phyloP scores from a whole-genome alignment of 2,888 invertebrate genomes.

The Odiellus spinosus region DNA sequence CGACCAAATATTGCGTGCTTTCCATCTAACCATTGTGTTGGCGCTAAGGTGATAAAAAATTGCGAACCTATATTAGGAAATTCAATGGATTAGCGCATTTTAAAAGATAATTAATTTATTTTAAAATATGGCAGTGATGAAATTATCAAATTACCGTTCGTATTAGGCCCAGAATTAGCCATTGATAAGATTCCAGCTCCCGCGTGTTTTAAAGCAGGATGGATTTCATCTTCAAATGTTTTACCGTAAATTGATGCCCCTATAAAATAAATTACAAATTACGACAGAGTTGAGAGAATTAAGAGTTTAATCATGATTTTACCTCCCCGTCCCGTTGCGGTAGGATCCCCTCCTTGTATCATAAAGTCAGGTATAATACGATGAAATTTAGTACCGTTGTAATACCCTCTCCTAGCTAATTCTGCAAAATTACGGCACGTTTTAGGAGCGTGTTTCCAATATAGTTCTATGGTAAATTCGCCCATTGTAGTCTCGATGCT shows the following conservation, averaged over 20 bases:
- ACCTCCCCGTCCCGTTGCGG: slow-evolving; percentile 52
- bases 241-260: slow-evolving; percentile 89
- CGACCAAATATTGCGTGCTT: slow-evolving; percentile 94
- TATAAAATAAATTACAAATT: slow-evolving; percentile 16
- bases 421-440: slow-evolving; percentile 97
- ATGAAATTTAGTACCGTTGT: slow-evolving; percentile 90
- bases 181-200: slow-evolving; percentile 80
- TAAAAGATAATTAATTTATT: no score
- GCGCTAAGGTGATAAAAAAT: slow-evolving; percentile 91
- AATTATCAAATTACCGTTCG: slow-evolving; percentile 76
- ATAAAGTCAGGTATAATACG: slow-evolving; percentile 62
- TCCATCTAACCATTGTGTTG: slow-evolving; percentile 94
- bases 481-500: slow-evolving; percentile 83
- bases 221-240: slow-evolving; percentile 88
- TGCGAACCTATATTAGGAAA: slow-evolving; percentile 36
- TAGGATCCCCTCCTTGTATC: slow-evolving; percentile 73
- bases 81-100: no score
- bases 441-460: slow-evolving; percentile 97
- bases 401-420: slow-evolving; percentile 77
- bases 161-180: slow-evolving; percentile 95
- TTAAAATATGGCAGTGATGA: no score
- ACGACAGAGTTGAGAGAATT: background rate
- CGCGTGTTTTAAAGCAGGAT: slow-evolving; percentile 85
- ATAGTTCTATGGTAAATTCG: slow-evolving; percentile 72
- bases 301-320: slow-evolving; percentile 6